Percentiles rank a stretch among this genome's conserved stretches.
Conservation (phyloP, 2,797 vertebrate species). For the Pangasius mekongensis region DNA sequence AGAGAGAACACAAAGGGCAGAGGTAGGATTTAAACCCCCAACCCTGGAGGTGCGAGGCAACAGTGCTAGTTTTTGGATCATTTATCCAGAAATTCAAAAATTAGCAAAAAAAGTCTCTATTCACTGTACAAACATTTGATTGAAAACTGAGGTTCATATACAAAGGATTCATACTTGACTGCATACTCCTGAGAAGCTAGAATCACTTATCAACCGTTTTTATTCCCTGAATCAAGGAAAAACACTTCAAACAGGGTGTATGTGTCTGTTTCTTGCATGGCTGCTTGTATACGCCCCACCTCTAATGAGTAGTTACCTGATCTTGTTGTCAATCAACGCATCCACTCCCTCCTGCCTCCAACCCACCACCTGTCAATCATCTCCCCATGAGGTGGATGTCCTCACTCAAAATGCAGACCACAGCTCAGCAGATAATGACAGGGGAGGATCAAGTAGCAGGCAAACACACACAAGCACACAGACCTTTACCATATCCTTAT, state of each 20-base stretch:
- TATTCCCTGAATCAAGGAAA: neutral
- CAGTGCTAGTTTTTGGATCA: no score
- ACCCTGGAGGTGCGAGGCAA: no score
- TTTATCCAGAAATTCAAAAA: neutral
- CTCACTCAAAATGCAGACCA: slow-evolving; percentile 38
- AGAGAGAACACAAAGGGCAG: no score
- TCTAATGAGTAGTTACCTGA: slow-evolving; percentile 50
- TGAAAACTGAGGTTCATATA: neutral
- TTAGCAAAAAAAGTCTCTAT: neutral
- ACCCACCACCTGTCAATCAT: slow-evolving; percentile 49
- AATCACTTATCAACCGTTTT: neutral
- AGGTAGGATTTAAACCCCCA: no score
- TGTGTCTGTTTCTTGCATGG: slow-evolving; percentile 1
- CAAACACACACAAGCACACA: slow-evolving; percentile 35
- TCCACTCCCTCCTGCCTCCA: slow-evolving; percentile 17
- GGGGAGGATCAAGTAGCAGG: slow-evolving; percentile 40
- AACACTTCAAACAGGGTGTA: neutral
- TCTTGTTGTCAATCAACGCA: slow-evolving; percentile 44
- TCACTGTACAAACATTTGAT: neutral
- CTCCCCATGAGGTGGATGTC: slow-evolving; percentile 40
- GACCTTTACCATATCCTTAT: slow-evolving; percentile 7
- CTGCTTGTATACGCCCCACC: slow-evolving; percentile 25
- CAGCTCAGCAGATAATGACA: slow-evolving; percentile 48
- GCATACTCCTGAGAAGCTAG: neutral
- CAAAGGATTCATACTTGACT: neutral